A percentile compares a stretch with the other conserved stretches of the same genome.
These are phyloP conservation scores for Drosophila guanche DNA, from an alignment of 1,140 invertebrate genomes.

Conservation along the genomic window DNA sequence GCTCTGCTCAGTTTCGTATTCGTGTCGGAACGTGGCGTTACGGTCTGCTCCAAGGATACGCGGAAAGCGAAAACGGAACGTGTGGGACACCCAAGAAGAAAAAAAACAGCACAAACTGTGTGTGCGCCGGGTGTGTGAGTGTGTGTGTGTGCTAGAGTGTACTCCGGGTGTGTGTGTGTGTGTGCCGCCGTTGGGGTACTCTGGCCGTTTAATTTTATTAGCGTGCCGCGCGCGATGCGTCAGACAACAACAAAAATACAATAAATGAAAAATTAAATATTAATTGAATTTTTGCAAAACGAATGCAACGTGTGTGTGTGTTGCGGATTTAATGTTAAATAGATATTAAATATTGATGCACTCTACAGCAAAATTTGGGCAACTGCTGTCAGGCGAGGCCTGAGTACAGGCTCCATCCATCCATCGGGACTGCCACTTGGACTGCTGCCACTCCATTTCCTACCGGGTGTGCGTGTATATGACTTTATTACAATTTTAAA, in stretches of 20 bases:
- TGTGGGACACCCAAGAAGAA: constrained; percentile 39
- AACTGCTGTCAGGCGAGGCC: not conserved
- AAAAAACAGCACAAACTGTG: constrained; percentile 27
- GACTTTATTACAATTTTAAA: constrained; percentile 79
- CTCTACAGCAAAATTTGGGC: constrained; percentile 8
- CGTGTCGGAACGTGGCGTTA: constrained; percentile 83
- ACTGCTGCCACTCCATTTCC: not conserved
- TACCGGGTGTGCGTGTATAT: constrained; percentile 67
- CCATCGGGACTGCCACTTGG: too few relatives aligned
- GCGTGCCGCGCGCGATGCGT: constrained; percentile 44
- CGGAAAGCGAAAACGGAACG: constrained; percentile 33
- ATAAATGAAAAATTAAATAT: constrained; percentile 80
- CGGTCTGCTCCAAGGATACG: constrained; percentile 80
- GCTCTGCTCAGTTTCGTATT: constrained; percentile 83
- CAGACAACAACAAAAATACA: constrained; percentile 53
- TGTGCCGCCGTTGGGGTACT: constrained; percentile 25
- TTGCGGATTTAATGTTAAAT: constrained; percentile 46
- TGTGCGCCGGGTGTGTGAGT: constrained; percentile 35
- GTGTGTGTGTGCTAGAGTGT: constrained; percentile 34
- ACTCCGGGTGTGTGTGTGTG: constrained; percentile 16
- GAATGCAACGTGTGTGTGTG: not conserved
- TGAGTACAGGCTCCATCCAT: too few relatives aligned
- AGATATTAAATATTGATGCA: constrained; percentile 74
- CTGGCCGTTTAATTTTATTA: constrained; percentile 69
- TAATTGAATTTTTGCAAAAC: constrained; percentile 57